Percentiles rank a stretch among this genome's conserved stretches.
These are phyloP conservation scores for Montipora capitata DNA, from an alignment of 92 coral and sea anemone species.

Conservation along the genomic window DNA sequence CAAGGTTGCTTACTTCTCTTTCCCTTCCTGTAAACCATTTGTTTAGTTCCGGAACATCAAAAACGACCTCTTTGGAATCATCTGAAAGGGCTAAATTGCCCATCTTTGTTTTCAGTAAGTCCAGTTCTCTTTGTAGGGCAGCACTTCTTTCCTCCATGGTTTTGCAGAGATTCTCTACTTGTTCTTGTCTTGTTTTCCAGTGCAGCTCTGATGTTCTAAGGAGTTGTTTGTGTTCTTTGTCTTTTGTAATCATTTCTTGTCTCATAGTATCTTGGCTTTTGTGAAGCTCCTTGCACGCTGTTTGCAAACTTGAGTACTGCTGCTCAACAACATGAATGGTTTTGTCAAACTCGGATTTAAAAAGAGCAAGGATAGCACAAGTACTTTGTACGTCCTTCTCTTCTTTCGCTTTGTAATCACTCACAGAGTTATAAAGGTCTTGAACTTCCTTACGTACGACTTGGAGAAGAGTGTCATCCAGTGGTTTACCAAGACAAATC, in stretches of 20 bases:
- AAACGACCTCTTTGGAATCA: not conserved
- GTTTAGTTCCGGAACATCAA: constrained; percentile 44
- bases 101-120: not conserved
- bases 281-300: not conserved
- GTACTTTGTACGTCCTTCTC: not conserved
- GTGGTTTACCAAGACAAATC: constrained; percentile 54
- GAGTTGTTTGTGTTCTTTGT: too few relatives aligned
- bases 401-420: too few relatives aligned
- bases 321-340: not conserved
- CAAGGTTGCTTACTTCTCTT: constrained; percentile 12
- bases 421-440: not conserved
- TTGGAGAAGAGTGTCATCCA: constrained; percentile 32
- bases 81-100: not conserved
- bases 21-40: constrained; percentile 58
- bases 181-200: too few relatives aligned
- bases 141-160: too few relatives aligned
- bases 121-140: not conserved
- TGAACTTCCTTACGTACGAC: constrained; percentile 30
- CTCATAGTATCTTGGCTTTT: not conserved
- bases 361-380: not conserved
- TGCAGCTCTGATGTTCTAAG: too few relatives aligned
- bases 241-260: not conserved
- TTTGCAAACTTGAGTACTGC: not conserved
- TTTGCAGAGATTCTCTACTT: not conserved
- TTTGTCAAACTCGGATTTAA: not conserved